Evolutionary conservation across 2,113 vertebrate genomes (phyloP), one percentile per base, ranked within the genome.

Genomic region (Struthio camelus): DNA sequence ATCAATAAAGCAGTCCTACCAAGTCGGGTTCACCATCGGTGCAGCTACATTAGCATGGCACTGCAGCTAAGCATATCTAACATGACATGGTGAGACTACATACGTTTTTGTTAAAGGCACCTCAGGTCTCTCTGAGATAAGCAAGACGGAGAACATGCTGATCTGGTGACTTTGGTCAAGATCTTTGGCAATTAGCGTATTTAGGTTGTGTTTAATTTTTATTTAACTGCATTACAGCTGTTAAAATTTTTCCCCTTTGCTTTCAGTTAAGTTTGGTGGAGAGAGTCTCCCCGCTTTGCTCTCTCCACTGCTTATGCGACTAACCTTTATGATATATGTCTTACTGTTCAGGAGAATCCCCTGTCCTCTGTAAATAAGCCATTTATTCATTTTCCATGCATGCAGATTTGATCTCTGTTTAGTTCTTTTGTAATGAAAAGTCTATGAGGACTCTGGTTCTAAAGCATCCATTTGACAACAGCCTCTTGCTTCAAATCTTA

Each of bases 1-100:
- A 67, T 46, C 46, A 36, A 20, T 6, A 46, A 32, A 62, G 8
- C 36, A 32, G 44, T 70, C 8, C 64, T 5, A 4, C 0, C 0
- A 16, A 38, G 28, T 16, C 54, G 73, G 28, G 30, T 36, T 86
- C 4, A 5, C 50, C 6, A 2, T 38, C 32, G 22, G 7, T 28
- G 20, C 42, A 51, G 18, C 42, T 62, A 1, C 50, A 14, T 20
- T 34, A 19, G 46, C 46, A 10, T 0, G 7, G 5, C 34, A 17
- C 4, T 15, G 20, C 38, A 36, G 46, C 40, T n/a, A 9, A 54
- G 20, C 3, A 4, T 16, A 17, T 58, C 15, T 61, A 50, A 30
- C 2, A 0, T 10, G 27, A 20, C 10, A 2, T 24, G 17, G 8
- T 28, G 61, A 32, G 30, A 48, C 53, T 80, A 23, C 28, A 25